Conservation (phyloP, 2,113 vertebrate genomes). For the Pithys albifrons region DNA sequence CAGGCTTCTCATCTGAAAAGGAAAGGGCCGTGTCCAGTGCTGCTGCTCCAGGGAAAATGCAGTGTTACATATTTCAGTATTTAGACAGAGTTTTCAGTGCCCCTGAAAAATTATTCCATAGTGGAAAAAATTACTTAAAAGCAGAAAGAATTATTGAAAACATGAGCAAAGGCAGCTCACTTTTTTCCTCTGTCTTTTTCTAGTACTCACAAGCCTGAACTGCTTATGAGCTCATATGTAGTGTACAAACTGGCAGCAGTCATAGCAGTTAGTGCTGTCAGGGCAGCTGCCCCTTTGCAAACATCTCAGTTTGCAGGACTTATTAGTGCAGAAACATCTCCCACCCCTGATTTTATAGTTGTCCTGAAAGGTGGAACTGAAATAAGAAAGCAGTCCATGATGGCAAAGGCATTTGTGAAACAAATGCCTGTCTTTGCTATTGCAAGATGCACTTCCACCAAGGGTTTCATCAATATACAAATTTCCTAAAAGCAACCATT, state of each 20-base stretch:
- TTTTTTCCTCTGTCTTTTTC: not conserved
- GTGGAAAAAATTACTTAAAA: not conserved
- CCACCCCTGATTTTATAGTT: rapidly evolving
- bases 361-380: not conserved
- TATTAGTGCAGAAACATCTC: not conserved
- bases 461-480: not conserved
- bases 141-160: not conserved
- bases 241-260: not conserved
- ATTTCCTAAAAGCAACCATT: not conserved
- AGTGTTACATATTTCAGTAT: not conserved
- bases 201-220: not conserved
- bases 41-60: not conserved
- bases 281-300: not conserved
- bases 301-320: not conserved
- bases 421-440: not conserved
- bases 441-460: not conserved
- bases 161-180: not conserved
- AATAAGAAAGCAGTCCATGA: not conserved
- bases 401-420: not conserved
- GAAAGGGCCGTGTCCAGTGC: not conserved
- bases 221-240: not conserved
- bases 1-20: not conserved
- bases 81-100: not conserved
- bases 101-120: not conserved
- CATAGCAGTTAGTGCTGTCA: not conserved